Conservation (phyloP, 2,797 vertebrate genomes). For the Alca torda region DNA sequence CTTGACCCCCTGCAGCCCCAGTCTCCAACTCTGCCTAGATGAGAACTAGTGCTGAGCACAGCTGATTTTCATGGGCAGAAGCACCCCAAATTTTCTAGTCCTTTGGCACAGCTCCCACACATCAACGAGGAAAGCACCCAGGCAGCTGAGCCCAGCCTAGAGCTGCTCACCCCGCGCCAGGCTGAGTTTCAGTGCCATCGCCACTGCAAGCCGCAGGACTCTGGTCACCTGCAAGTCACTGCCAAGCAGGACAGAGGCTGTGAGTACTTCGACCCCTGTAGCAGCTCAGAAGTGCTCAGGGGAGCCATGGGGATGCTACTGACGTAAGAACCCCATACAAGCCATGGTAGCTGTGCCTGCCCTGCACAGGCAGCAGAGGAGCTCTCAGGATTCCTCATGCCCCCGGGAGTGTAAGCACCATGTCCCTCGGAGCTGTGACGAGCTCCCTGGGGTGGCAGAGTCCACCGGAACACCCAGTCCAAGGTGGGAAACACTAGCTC, state of each 20-base stretch:
- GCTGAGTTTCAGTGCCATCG: neutral
- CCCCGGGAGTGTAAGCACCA: neutral
- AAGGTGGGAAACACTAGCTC: neutral
- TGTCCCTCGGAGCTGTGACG: neutral
- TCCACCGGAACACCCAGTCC: neutral
- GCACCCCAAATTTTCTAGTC: neutral
- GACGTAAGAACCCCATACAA: rapidly evolving
- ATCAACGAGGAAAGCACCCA: neutral
- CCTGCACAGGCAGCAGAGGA: neutral
- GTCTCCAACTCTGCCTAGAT: neutral
- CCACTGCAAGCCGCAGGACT: neutral
- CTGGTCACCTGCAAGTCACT: neutral
- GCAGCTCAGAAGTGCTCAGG: neutral
- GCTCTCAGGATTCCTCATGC: neutral
- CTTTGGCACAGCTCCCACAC: neutral
- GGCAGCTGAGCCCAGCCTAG: neutral
- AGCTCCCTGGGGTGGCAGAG: neutral
- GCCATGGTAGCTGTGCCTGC: too few relatives aligned
- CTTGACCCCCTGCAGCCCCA: neutral
- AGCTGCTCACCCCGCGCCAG: neutral
- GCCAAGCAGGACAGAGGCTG: neutral
- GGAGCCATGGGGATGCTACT: neutral
- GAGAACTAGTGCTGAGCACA: neutral
- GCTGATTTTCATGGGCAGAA: neutral
- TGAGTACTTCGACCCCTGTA: neutral